Percentiles rank a stretch among this genome's conserved stretches.
These are phyloP conservation scores for Perdita meconis DNA, from an alignment of 2,888 invertebrate species.

Conservation along the genomic window DNA sequence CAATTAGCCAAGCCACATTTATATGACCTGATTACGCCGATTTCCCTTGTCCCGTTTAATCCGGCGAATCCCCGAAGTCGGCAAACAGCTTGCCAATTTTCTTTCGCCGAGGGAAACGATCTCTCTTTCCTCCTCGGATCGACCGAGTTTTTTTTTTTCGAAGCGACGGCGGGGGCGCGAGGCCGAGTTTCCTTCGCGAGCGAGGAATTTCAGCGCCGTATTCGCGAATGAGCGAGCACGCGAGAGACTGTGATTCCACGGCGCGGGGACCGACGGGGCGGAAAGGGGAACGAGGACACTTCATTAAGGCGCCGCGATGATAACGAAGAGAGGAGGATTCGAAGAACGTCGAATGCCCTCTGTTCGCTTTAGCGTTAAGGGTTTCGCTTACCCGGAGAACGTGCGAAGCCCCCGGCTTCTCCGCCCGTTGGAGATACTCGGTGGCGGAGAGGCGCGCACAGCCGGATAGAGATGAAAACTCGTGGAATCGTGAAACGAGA, in stretches of 20 bases:
- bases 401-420: conserved; percentile 63
- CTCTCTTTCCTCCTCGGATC: conserved; percentile 1
- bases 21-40: conserved; percentile 76
- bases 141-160: neutral
- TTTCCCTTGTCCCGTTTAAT: conserved; percentile 69
- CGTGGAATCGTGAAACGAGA: conserved; percentile 62
- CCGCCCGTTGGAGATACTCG: conserved; percentile 41
- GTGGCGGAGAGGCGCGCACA: conserved; percentile 44
- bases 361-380: conserved; percentile 74
- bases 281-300: conserved; percentile 47
- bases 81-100: conserved; percentile 23
- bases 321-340: conserved; percentile 71
- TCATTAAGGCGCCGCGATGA: conserved; percentile 69
- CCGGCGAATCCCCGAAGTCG: conserved; percentile 42
- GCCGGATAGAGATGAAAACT: conserved; percentile 68
- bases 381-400: conserved; percentile 68
- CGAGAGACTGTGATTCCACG: neutral
- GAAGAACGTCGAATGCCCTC: conserved; percentile 71
- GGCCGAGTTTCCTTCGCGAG: conserved; percentile 1
- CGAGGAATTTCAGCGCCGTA: conserved; percentile 16
- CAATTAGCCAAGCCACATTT: conserved; percentile 77
- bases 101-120: neutral
- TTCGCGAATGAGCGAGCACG: conserved; percentile 8
- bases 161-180: too few relatives aligned
- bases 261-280: neutral